Conservation (phyloP, 2,797 vertebrate species). For the Cheracebus regulus region DNA sequence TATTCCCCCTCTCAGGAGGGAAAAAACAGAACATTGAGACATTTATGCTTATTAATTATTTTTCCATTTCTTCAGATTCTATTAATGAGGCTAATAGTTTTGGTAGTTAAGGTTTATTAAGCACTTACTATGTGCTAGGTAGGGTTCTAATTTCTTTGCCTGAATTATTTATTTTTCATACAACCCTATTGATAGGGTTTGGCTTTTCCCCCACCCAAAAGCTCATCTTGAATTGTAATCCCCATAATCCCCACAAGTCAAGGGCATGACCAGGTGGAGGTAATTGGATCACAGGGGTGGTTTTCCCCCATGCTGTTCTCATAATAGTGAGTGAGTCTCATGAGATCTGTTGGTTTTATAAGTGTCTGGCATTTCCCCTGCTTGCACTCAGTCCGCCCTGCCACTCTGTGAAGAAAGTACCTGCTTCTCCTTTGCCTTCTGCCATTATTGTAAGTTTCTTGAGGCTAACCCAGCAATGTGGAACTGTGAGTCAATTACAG, state of each 20-base stretch:
- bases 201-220: not conserved
- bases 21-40: not conserved
- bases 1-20: not conserved
- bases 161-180: conserved; percentile 25
- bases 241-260: not conserved
- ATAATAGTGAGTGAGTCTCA: not conserved
- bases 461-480: not conserved
- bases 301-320: not conserved
- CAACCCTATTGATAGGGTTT: not conserved
- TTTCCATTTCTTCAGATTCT: conserved; percentile 2
- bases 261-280: not conserved
- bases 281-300: not conserved
- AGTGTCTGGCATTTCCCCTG: not conserved
- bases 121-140: not conserved
- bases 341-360: not conserved
- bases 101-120: not conserved
- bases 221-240: not conserved
- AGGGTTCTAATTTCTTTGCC: not conserved
- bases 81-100: not conserved
- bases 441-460: not conserved
- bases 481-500: not conserved
- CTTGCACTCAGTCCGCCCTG: not conserved
- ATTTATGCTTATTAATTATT: not conserved
- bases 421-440: not conserved
- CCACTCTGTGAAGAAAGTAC: not conserved